Base-by-base conservation (phyloP, 1,140 invertebrate genomes). In the Cardiocondyla obscurior region DNA sequence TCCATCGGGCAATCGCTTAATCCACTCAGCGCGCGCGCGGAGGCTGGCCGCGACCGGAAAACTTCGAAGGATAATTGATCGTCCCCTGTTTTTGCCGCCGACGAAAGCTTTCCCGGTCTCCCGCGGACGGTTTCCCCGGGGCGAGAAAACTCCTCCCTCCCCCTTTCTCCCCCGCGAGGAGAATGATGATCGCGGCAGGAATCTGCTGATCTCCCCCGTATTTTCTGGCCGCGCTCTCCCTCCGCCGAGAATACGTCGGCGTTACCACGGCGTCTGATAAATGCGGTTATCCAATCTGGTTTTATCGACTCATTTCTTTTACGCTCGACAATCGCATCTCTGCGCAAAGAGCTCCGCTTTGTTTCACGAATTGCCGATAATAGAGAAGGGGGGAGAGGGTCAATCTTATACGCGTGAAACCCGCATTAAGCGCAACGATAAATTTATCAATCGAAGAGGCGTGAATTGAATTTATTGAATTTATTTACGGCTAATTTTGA, bases 51-150 rank as follows among this genome's bases (percentile, higher is more conserved):
- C 76, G 55, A 83, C 58, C 64, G 55, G 57, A 70, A 74, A 87
- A 87, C 51, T 84, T 83, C 16, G 30, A 36, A 73, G 77, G 58
- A 81, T 86, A 89, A 89, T 89, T 81, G 88, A 88, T 89, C 87
- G 87, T 55, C 67, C 55, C 4, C 58, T 53, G 70, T 87, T 73
- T 85, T 85, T 58, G 64, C 49, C 53, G 70, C 53, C 33, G 74
- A 64, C 73, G 73, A 79, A 79, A 79, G 74, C 74, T 79, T 79
- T 53, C 46, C 62, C 33, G 62, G 19, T 69, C 74, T 79, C 74
- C 74, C 60, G 62, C 62, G 74, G 46, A 79, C 49, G 49, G 74
- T 30, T 69, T 36, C 46, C 73, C 46, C 62, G 49, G 62, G 49
- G 62, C 74, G 74, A 69, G 74, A 42, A 79, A 69, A 79, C 62